Base-by-base conservation (phyloP, 2,113 vertebrate species). In the Passer montanus region DNA sequence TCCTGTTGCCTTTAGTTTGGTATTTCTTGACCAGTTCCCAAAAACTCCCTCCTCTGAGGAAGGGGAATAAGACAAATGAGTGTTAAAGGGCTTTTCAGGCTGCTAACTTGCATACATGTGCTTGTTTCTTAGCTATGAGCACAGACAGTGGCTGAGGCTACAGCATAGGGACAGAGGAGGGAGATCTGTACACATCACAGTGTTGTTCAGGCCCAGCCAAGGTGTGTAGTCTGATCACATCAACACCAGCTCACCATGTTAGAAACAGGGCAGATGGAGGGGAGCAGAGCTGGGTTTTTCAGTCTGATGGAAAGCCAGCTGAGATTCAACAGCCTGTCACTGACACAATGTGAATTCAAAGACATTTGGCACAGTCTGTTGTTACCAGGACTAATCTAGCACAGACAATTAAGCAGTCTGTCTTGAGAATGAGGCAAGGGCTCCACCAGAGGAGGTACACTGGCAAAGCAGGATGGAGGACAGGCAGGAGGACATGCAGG, bases 161-260 rank as follows among this genome's bases (percentile, higher is more conserved):
- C 66, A 72, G 64, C 81, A 88, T 31, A 73, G 33, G 3, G 82
- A 92, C 60, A 86, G 85, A 93, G 91, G 95, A 80, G 85, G 82
- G 90, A 86, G 11, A 85, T 95, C 92, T 97, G 55, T 93, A 94
- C 93, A 93, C 89, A 95, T 97, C 97, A 97, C 97, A 97, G 97
- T 97, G 97, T 96, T 97, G 22, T 73, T 90, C 33, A 82, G 95
- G 96, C 94, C 95, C 97, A 91, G 95, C 93, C 95, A 84, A 90
- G 81, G 80, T 15, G 8, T 56, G 58, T 0, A 35, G 53, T 95
- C 90, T 89, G 35, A 93, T 43, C 90, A 91, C 92, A 94, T 67
- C 92, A 62, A 70, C 5, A 79, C 79, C 89, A 94, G 84, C 93
- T 95, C 90, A 75, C 47, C 81, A 59, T 9, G 0, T 37, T 43